Evolutionary conservation across 2,888 invertebrate genomes (phyloP).

Genomic region (Eugnorisma glareosa): DNA sequence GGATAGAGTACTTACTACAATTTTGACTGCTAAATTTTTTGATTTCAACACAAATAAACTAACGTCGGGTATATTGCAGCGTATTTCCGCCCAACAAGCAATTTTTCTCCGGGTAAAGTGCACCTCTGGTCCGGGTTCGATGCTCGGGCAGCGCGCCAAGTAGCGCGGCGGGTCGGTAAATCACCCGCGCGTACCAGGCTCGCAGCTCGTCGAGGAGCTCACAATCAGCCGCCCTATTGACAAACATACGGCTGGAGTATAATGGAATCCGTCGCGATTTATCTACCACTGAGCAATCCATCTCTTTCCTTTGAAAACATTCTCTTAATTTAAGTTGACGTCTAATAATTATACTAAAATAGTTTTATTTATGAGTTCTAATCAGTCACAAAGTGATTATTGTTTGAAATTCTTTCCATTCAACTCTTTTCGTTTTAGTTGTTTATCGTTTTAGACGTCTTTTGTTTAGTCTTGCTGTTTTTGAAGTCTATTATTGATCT

Average conservation of each 20-base stretch:
- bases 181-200: constrained; percentile 80
- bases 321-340: constrained; percentile 72
- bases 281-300: constrained; percentile 73
- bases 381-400: constrained; percentile 49
- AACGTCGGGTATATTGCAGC: constrained; percentile 64
- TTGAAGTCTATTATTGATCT: constrained; percentile 28
- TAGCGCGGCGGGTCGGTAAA: constrained; percentile 83
- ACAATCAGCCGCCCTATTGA: constrained; percentile 89
- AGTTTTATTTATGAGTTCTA: constrained; percentile 51
- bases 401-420: constrained; percentile 47
- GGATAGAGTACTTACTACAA: constrained; percentile 6
- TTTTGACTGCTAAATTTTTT: constrained; percentile 31
- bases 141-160: constrained; percentile 85
- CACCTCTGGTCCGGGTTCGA: constrained; percentile 80
- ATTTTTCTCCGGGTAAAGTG: constrained; percentile 82
- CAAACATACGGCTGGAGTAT: constrained; percentile 87
- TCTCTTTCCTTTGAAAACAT: constrained; percentile 74
- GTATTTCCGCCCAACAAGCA: constrained; percentile 74
- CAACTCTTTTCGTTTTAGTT: constrained; percentile 34
- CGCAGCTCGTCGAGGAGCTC: constrained; percentile 82
- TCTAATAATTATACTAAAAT: constrained; percentile 48
- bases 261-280: constrained; percentile 85
- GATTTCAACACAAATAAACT: constrained; percentile 60
- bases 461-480: constrained; percentile 39
- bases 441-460: constrained; percentile 29